These are phyloP conservation scores for Philypnodon macrostomus DNA, from an alignment of 2,797 vertebrate species.

Conservation along the genomic window DNA sequence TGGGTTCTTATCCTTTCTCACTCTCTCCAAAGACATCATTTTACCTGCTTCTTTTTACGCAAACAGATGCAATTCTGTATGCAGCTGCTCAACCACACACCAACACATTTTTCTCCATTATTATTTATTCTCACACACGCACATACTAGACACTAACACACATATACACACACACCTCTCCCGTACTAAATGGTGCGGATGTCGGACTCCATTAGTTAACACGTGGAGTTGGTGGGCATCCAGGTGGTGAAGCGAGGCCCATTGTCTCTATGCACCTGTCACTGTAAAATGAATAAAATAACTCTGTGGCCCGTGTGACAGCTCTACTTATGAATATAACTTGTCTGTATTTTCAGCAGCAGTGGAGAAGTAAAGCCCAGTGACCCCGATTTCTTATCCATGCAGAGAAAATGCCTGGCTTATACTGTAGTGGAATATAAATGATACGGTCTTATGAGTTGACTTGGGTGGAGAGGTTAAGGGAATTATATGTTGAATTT, in stretches of 20 bases:
- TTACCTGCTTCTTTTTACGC: no score
- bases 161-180: not conserved
- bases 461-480: not conserved
- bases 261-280: slow-evolving; percentile 33
- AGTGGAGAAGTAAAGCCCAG: not conserved
- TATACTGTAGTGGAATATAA: not conserved
- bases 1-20: no score
- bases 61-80: no score
- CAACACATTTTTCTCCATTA: no score
- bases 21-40: no score
- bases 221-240: slow-evolving; percentile 35
- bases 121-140: no score
- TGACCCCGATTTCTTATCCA: slow-evolving; percentile 14
- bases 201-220: slow-evolving; percentile 37
- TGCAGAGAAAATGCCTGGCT: not conserved
- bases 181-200: slow-evolving; percentile 25
- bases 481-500: not conserved
- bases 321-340: slow-evolving; percentile 27
- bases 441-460: not conserved
- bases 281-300: slow-evolving; percentile 45
- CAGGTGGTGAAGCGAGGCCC: slow-evolving; percentile 35
- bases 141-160: no score
- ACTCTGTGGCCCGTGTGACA: slow-evolving; percentile 24
- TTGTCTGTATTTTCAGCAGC: slow-evolving; percentile 8
- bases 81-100: no score